Conservation (phyloP, 2,888 invertebrate species). For the Pycnomerus fuliginosus region DNA sequence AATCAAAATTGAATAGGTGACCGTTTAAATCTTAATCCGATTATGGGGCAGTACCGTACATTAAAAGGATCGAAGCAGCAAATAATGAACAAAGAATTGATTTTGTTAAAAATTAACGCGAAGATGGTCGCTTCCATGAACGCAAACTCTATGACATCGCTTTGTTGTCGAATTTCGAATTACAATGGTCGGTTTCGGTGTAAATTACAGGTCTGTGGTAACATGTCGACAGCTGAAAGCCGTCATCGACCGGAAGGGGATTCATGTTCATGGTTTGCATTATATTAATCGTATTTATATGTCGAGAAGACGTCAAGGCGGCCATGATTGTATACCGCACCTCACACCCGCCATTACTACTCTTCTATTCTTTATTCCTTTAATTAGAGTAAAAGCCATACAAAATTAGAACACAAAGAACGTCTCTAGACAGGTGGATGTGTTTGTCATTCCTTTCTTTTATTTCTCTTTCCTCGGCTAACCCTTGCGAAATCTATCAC, state of each 20-base stretch:
- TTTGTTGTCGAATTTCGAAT: constrained; percentile 23
- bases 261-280: constrained; percentile 43
- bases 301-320: constrained; percentile 40
- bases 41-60: too few relatives aligned
- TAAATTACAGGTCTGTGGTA: constrained; percentile 35
- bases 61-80: too few relatives aligned
- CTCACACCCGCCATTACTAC: constrained; percentile 24
- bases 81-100: too few relatives aligned
- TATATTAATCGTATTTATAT: constrained; percentile 43
- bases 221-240: constrained; percentile 41
- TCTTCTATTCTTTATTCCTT: constrained; percentile 11
- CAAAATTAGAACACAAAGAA: too few relatives aligned
- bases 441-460: too few relatives aligned
- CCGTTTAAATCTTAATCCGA: neutral
- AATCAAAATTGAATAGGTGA: neutral
- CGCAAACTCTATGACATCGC: constrained; percentile 22
- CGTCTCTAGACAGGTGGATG: too few relatives aligned
- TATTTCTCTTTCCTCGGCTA: too few relatives aligned
- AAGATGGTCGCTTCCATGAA: too few relatives aligned
- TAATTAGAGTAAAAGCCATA: constrained; percentile 25
- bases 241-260: constrained; percentile 44
- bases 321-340: constrained; percentile 35
- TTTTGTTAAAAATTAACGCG: too few relatives aligned
- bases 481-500: too few relatives aligned
- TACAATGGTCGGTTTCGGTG: constrained; percentile 27